Evolutionary conservation across 2,797 vertebrate species (phyloP).

Genomic region (Tangara arthus): DNA sequence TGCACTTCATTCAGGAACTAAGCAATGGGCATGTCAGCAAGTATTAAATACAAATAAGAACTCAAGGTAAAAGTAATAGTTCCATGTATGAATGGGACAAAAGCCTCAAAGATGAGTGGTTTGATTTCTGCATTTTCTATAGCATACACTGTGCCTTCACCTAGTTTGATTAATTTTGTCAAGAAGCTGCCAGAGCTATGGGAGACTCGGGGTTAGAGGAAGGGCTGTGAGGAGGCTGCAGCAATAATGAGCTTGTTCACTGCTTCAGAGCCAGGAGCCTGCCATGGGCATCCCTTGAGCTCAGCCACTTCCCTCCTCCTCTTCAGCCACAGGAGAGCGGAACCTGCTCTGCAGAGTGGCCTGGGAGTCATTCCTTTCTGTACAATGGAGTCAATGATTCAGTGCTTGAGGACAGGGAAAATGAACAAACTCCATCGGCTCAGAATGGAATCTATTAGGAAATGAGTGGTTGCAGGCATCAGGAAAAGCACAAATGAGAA

Average conservation of each 20-base stretch:
- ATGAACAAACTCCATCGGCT: not conserved
- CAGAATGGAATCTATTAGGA: constrained; percentile 1
- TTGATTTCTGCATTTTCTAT: not conserved
- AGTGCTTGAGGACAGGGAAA: not conserved
- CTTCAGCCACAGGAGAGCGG: not conserved
- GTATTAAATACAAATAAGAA: not conserved
- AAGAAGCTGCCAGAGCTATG: not conserved
- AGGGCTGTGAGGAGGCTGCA: not conserved
- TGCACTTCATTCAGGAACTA: not conserved
- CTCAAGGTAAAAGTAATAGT: rapidly evolving
- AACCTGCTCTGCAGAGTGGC: not conserved
- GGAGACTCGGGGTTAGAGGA: not conserved
- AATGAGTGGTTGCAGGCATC: not conserved
- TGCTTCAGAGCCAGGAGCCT: not conserved
- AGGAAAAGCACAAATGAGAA: constrained; percentile 25
- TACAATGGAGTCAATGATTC: not conserved
- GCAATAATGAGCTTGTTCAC: not conserved
- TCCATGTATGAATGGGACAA: not conserved
- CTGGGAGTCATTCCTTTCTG: not conserved
- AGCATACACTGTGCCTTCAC: not conserved
- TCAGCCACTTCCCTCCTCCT: not conserved
- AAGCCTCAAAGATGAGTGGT: not conserved
- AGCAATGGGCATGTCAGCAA: not conserved
- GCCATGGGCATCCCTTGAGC: not conserved
- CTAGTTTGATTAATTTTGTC: not conserved